Evolutionary conservation across 2,888 invertebrate genomes (phyloP), one percentile per base, ranked within the genome.

Genomic region (Trisateles emortualis): DNA sequence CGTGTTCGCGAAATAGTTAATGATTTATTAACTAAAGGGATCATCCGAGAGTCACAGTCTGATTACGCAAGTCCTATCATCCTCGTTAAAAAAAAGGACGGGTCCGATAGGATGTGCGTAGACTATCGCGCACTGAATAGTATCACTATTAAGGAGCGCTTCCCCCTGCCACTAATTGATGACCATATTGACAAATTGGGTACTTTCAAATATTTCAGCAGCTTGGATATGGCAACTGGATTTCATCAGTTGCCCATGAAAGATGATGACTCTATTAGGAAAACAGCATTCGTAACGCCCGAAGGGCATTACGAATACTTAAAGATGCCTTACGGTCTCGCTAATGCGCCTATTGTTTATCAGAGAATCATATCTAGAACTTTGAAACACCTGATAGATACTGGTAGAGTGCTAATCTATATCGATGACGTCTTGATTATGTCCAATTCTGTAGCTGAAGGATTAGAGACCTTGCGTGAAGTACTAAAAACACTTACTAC

Each of bases 41-140:
- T 39, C 10, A 19, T 39, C 6, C 39, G 39, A 1, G 39, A 39
- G n/a, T 39, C 39, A 10, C 17, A 39, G 39, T 39, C 39, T 3
- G 17, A 16, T 10, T 39, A 39, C 19, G 16, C 39, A 3, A 39
- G 39, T 22, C 39, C 39, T 19, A 1, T 39, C 39, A 16, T 39
- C 22, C 19, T 39, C 5, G 39, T 39, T 10, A 39, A 39, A n/a
- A 39, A 39, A 19, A 39, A 39, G 22, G 39, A 19, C 10, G 39
- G 19, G 17, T 16, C 38, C n/a, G n/a, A n/a, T n/a, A n/a, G n/a
- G n/a, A n/a, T n/a, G n/a, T n/a, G n/a, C n/a, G n/a, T n/a, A 5
- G 39, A 39, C 19, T 39, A 17, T 9, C 39, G 39, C 17, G 39
- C 39, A 3, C n/a, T 39, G 6, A 26, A 39, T 10, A 2, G 4